Conservation (phyloP, 2,113 vertebrate species). For the Heterocephalus glaber region DNA sequence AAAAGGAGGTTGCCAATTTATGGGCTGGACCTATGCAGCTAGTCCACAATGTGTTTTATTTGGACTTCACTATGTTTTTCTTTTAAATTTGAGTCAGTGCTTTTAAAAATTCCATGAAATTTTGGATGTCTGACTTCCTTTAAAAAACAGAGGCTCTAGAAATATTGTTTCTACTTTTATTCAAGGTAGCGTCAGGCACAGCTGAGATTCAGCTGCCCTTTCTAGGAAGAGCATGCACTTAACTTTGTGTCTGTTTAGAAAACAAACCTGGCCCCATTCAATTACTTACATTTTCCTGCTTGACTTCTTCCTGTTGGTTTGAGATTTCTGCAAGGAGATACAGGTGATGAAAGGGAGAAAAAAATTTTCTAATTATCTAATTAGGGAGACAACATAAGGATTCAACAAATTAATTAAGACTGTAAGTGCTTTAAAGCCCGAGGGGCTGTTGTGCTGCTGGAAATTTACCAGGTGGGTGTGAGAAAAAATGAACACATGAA, state of each 20-base stretch:
- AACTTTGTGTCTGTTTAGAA: neutral
- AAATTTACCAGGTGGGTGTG: neutral
- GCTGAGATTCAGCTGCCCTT: neutral
- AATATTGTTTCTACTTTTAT: neutral
- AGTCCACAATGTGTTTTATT: slow-evolving; percentile 50
- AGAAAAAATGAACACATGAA: neutral
- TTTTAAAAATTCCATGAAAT: neutral
- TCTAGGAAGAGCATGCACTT: neutral
- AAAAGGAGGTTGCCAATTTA: neutral
- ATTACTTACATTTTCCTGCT: neutral
- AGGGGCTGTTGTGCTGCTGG: neutral
- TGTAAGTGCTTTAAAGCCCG: neutral
- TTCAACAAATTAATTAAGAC: neutral
- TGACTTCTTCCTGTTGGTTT: neutral
- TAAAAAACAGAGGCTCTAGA: neutral
- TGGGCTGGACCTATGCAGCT: neutral
- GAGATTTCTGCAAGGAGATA: neutral
- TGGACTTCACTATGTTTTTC: slow-evolving; percentile 53
- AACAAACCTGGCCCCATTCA: neutral
- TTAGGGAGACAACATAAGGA: neutral
- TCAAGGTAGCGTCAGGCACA: neutral
- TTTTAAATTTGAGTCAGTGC: slow-evolving; percentile 59
- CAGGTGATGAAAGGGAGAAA: neutral
- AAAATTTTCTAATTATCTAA: neutral
- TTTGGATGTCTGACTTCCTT: neutral